Percentiles rank a stretch among this genome's conserved stretches.
Evolutionary conservation across 2,113 vertebrate genomes (phyloP).

Genomic region (Poeciliopsis retropinna): DNA sequence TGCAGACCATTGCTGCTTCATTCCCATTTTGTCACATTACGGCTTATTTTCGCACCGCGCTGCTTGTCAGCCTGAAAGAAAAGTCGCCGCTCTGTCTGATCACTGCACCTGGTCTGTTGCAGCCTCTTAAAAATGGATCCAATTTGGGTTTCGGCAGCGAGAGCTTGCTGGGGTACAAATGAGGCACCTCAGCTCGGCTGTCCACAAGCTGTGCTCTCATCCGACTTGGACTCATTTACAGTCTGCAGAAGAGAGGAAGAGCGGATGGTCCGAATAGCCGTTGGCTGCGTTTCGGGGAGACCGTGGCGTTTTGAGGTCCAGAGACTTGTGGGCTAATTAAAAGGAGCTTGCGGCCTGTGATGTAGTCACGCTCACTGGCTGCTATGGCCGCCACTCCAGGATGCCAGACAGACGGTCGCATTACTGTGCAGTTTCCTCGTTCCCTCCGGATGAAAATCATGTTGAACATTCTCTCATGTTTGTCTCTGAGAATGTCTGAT

Average conservation of each 20-base stretch:
- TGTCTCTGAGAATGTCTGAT: constrained; percentile 29
- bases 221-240: constrained; percentile 55
- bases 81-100: constrained; percentile 47
- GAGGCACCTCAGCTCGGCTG: constrained; percentile 44
- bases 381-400: constrained; percentile 23
- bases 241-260: constrained; percentile 42
- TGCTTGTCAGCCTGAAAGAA: constrained; percentile 37
- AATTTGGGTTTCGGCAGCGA: constrained; percentile 56
- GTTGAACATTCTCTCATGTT: constrained; percentile 37
- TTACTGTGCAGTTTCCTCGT: constrained; percentile 28
- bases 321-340: constrained; percentile 56
- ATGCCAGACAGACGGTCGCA: constrained; percentile 4
- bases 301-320: constrained; percentile 34
- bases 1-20: constrained; percentile 35
- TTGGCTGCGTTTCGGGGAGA: constrained; percentile 33
- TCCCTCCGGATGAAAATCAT: constrained; percentile 21
- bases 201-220: constrained; percentile 44
- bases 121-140: constrained; percentile 58
- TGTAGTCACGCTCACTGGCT: constrained; percentile 44
- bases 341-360: constrained; percentile 38
- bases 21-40: constrained; percentile 61
- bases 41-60: constrained; percentile 50
- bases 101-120: constrained; percentile 37
- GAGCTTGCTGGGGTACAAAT: constrained; percentile 54
- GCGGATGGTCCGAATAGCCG: constrained; percentile 26